phyloP scores from a whole-genome alignment of 2,113 vertebrate species.

The Carassius carassius region DNA sequence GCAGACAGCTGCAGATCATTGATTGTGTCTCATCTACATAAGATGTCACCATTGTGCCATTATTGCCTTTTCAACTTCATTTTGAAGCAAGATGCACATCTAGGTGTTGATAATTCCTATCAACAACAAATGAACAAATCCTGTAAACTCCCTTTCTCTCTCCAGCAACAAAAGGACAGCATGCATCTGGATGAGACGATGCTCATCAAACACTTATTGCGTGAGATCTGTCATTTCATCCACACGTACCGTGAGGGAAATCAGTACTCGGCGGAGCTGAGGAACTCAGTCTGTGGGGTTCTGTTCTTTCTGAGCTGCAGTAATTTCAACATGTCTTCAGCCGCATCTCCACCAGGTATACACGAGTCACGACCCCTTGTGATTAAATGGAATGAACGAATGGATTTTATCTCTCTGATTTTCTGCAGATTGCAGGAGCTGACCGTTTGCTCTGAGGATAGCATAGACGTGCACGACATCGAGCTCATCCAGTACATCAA shows the following conservation, averaged over 20 bases:
- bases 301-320: constrained; percentile 98
- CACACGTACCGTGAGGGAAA: constrained; percentile 94
- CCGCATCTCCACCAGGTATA: constrained; percentile 93
- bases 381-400: not conserved
- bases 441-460: constrained; percentile 94
- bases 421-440: constrained; percentile 32
- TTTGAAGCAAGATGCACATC: not conserved
- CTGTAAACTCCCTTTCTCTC: constrained; percentile 79
- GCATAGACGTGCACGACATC: constrained; percentile 94
- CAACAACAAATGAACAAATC: no score
- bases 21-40: not conserved
- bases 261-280: constrained; percentile 89
- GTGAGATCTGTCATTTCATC: constrained; percentile 98
- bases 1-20: constrained; percentile 59
- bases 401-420: not conserved
- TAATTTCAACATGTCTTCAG: constrained; percentile 96
- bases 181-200: constrained; percentile 95
- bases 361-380: not conserved
- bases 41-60: not conserved
- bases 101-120: not conserved
- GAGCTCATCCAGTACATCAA: constrained; percentile 96
- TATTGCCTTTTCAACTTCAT: not conserved
- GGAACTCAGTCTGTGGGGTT: constrained; percentile 90
- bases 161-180: constrained; percentile 94
- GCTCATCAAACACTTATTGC: constrained; percentile 93